Base-by-base conservation (phyloP, 2,888 invertebrate genomes). In the Torymus tubicola region DNA sequence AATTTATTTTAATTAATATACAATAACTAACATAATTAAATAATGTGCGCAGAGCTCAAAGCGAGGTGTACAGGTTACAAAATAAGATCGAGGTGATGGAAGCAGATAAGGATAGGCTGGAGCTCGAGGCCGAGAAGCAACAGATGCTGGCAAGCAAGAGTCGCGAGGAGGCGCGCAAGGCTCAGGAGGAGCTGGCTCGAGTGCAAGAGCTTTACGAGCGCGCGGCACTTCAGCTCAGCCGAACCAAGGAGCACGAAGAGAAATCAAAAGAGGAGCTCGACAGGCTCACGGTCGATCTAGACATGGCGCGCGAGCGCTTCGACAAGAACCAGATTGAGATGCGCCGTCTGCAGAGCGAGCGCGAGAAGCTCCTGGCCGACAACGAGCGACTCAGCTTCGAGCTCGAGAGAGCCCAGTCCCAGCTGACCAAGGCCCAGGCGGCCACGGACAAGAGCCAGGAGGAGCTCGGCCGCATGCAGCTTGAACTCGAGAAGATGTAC, bases 181-280 rank as follows among this genome's bases (percentile, higher is more conserved):
- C 96, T 18, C 96, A 97, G 91, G 97, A 98, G 85, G 97, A 98
- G 89, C 92, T 96, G 84, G 94, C 96, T 71, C 94, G 96, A 81
- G 91, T 97, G 74, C 97, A 97, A 90, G 97, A 98, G 92, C 94
- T 96, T 92, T 97, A 97, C 88, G 97, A 97, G 86, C 93, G 97
- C 83, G 95, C 96, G 16, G 95, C 96, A 13, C 92, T 97, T 85
- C 97, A 98, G 89, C 92, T 97, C 42, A 94, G 94, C 78, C 94
- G 97, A 85, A 95, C 96, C 73, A 97, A 97, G 90, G 98, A 98
- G 91, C 94, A 95, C 86, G 98, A 98, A 92, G 97, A 98, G 85
- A 97, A 97, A 89, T 95, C 96, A 50, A 96, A 97, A 87, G 96
- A 96, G 88, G 96, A 96, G 85, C 92, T 96, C 88, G 96, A 96